Evolutionary conservation across 2,797 vertebrate species (phyloP).

Genomic region (Buceros bicornis): DNA sequence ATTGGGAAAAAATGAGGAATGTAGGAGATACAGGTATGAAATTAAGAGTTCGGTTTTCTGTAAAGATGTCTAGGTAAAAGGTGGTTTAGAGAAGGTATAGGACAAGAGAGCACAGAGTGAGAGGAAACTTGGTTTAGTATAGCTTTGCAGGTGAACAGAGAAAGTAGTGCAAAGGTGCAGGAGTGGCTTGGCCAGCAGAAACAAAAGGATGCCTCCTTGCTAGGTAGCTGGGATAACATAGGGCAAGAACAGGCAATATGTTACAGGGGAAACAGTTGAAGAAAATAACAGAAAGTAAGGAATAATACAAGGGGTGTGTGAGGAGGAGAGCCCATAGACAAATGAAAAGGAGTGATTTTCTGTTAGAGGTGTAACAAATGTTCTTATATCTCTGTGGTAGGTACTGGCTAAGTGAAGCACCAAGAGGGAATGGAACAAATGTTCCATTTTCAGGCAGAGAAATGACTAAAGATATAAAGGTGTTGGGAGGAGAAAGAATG

Average conservation of each 20-base stretch:
- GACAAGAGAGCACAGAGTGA: background rate
- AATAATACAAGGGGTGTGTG: background rate
- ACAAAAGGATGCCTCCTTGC: background rate
- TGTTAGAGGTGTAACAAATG: background rate
- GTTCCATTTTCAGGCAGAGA: background rate
- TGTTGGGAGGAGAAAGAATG: background rate
- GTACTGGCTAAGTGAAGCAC: background rate
- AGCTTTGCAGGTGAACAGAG: background rate
- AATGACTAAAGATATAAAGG: background rate
- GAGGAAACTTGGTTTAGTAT: background rate
- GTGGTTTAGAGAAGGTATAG: background rate
- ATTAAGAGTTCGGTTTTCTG: background rate
- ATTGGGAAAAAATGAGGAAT: background rate
- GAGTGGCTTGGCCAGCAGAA: background rate
- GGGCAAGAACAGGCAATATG: background rate
- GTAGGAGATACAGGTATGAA: background rate
- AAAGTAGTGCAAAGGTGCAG: background rate
- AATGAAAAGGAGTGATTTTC: background rate
- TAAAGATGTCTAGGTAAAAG: background rate
- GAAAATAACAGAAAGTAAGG: background rate
- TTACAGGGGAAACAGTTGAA: background rate
- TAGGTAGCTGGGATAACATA: background rate
- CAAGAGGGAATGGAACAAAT: conserved; percentile 2
- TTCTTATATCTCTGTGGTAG: conserved; percentile 14
- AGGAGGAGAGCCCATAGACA: background rate